Evolutionary conservation across 1,140 invertebrate genomes (phyloP).

Genomic region (Asbolus verrucosus): DNA sequence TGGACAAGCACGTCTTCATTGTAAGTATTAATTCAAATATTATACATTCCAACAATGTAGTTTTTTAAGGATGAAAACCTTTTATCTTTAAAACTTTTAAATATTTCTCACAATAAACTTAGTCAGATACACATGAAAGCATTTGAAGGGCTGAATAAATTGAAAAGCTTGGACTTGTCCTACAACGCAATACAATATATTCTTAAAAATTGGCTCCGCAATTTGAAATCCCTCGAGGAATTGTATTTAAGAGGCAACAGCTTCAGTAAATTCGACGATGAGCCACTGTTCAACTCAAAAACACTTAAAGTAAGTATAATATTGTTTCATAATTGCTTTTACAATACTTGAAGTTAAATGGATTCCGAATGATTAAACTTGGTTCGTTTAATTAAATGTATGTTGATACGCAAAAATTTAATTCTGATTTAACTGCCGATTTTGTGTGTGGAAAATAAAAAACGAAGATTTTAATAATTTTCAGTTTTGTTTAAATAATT

Average conservation of each 20-base stretch:
- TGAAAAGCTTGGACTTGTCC: conserved; percentile 58
- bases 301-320: conserved; percentile 48
- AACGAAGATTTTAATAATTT: too few species aligned
- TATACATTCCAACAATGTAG: too few species aligned
- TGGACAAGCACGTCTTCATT: conserved; percentile 68
- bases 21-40: too few species aligned
- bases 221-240: conserved; percentile 48
- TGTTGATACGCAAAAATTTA: too few species aligned
- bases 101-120: conserved; percentile 56
- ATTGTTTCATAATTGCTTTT: too few species aligned
- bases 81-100: conserved; percentile 54
- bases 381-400: too few species aligned
- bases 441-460: too few species aligned
- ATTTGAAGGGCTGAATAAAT: conserved; percentile 50
- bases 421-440: too few species aligned
- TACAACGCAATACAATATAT: conserved; percentile 56
- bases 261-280: conserved; percentile 45
- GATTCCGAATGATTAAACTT: too few species aligned
- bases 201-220: conserved; percentile 51
- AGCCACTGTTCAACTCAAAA: conserved; percentile 47
- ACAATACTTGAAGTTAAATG: too few species aligned
- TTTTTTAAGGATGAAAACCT: conserved; percentile 53
- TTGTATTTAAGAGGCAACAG: conserved; percentile 57
- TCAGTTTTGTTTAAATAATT: too few species aligned
- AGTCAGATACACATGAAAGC: conserved; percentile 54